Evolutionary conservation across 2,113 vertebrate species (phyloP), one percentile per base, ranked within the genome.

Genomic region (Gasterosteus nipponicus): DNA sequence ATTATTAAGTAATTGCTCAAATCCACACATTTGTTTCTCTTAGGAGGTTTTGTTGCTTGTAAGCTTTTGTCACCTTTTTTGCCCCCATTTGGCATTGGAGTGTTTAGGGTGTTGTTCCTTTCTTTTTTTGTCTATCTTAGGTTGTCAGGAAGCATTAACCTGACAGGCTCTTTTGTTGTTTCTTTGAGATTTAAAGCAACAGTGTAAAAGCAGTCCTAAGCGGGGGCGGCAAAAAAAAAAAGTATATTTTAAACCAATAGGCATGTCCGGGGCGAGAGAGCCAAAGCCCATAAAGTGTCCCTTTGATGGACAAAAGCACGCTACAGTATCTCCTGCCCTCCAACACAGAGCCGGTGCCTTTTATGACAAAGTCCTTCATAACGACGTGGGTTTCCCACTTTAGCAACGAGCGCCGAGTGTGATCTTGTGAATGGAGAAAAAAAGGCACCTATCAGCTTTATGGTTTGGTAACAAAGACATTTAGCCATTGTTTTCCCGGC

Each of bases 71-170:
- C 69, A 46, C 47, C 29, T 80, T 59, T 44, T 69, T 22, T 22
- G 5, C 12, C 19, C 18, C 41, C 63, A 61, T 84, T 72, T 69
- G 49, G 19, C 57, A 35, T 81, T 63, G 63, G 49, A 51, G 80
- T 75, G 53, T 70, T 84, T 67, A 73, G 56, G 62, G 59, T 72
- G 74, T 89, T 86, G 88, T 86, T 85, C 88, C 84, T 81, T 59
- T 86, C 73, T 77, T 88, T 85, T 87, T 85, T 75, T 83, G 76
- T 86, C 69, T 73, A 68, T 86, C 78, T 82, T 77, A 38, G 83
- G 60, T 81, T 89, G 84, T 92, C 93, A 93, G 90, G 91, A 92
- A 90, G 87, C 70, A 83, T 92, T 83, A 85, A 58, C 73, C 81
- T 82, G 89, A 93, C 78, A 61, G 75, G 41, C 53, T 79, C 79